Base-by-base conservation (phyloP, 2,113 vertebrate species). In the Psilopsiagon aymara region DNA sequence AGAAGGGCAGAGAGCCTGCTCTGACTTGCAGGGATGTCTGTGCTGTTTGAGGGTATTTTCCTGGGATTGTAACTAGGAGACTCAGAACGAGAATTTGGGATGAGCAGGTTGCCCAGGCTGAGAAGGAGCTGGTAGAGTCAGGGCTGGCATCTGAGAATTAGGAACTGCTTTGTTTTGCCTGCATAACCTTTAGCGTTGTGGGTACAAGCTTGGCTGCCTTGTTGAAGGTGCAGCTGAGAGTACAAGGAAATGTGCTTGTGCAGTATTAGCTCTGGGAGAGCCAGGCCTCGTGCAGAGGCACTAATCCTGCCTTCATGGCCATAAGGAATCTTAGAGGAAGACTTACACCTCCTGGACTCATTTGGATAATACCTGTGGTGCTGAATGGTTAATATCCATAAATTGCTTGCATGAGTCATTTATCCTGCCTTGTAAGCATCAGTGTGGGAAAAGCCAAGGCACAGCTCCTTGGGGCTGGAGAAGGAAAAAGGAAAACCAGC, bases 211-310 rank as follows among this genome's bases (percentile, higher is more conserved):
- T 44, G 73, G 47, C 70, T 92, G 47, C 46, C 73, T n/a, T 74
- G 44, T n/a, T 1, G 2, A 43, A 66, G 70, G 28, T 11, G 47
- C 52, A 66, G 21, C 63, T 11, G 23, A 66, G 67, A 2, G 35
- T 62, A 31, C 46, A 49, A 67, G 51, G 63, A 35, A 31, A 63
- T 1, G 2, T 33, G 28, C 29, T 63, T 13, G 46, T 62, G 82
- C 63, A 9, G 37, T 3, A 46, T 23, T 64, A 31, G 4, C 49
- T 5, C 4, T 3, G 5, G n/a, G 44, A 53, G 59, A 85, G 51
- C n/a, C 6, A 7, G 47, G 24, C 39, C 70, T 37, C 1, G 0
- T 31, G 43, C 37, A 25, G 55, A 5, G 14, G 15, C 6, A 0
- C 7, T 4, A 5, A 0, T 59, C 59, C 46, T 91, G 88, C 52